Evolutionary conservation across 2,888 invertebrate species (phyloP), one percentile per base, ranked within the genome.

Genomic region (Eristalis arbustorum): DNA sequence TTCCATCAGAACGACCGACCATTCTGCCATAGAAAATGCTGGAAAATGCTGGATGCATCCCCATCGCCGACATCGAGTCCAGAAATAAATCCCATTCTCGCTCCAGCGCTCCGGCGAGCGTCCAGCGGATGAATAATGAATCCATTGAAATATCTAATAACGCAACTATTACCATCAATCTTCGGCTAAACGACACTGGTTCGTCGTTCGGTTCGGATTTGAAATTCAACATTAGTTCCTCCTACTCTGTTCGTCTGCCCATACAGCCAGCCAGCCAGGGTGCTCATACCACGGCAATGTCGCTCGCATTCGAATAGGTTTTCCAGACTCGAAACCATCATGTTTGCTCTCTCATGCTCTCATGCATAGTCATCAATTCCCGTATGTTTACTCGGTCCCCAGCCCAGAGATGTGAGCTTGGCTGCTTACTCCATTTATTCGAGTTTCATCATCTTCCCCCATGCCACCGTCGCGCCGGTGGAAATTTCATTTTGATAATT

Each of bases 81-180:
- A 42, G 11, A 59, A 69, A 28, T 23, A 76, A 76, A 73, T 81
- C 68, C 68, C 72, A 72, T 37, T 69, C 69, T 77, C 74, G 71
- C 68, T 87, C 77, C 64, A 78, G 37, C 31, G 31, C 31, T 31
- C 31, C 31, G 1, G 31, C 31, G 67, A 71, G 49, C 68, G 49
- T 78, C 71, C 67, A 34, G 49, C 49, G 83, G 75, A 83, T 87
- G 87, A 87, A 78, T 83, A 87, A 87, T 87, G 87, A 83, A 83
- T 83, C 83, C 87, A 87, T 87, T 83, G 87, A 79, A 83, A 87
- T 79, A 83, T 87, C 87, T 87, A 83, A 87, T 87, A 87, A 87
- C 87, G 63, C 63, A 87, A 87, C 87, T 83, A 87, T 87, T 87
- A 83, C 64, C 87, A 87, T 87, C 83, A 87, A 87, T 87, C 87